These are phyloP conservation scores for Pao palembangensis DNA, from an alignment of 2,113 vertebrate genomes.

Conservation along the genomic window DNA sequence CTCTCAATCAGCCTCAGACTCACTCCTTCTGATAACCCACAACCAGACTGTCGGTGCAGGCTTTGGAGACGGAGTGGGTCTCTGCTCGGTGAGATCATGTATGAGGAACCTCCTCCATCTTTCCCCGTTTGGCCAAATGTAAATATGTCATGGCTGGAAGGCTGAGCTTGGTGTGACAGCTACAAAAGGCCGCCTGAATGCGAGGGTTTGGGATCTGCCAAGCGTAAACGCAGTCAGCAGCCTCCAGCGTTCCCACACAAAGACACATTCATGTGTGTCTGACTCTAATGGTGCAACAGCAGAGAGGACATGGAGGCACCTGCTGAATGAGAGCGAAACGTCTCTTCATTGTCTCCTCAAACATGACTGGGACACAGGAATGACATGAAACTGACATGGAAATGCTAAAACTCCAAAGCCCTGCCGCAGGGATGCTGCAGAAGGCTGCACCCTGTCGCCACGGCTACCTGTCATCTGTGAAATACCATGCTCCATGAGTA, in stretches of 20 bases:
- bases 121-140: constrained; percentile 37
- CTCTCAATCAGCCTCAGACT: constrained; percentile 31
- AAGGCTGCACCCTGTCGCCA: no score
- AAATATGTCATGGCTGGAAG: constrained; percentile 26
- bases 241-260: constrained; percentile 15
- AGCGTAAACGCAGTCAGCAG: constrained; percentile 9
- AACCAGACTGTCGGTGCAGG: constrained; percentile 18
- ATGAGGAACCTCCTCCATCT: constrained; percentile 26
- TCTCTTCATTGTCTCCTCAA: neutral
- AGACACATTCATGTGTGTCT: constrained; percentile 22
- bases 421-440: no score
- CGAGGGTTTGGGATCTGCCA: constrained; percentile 4
- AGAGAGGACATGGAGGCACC: constrained; percentile 21
- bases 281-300: neutral
- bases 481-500: neutral
- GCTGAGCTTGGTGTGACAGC: constrained; percentile 29
- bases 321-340: constrained; percentile 8
- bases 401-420: no score
- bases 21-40: constrained; percentile 22
- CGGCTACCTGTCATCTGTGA: constrained; percentile 9
- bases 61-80: constrained; percentile 33
- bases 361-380: no score
- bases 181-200: constrained; percentile 15
- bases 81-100: constrained; percentile 40
- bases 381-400: no score